A percentile compares a stretch with the other conserved stretches of the same genome.
Evolutionary conservation across 2,797 vertebrate genomes (phyloP).

Genomic region (Sciurus vulgaris): DNA sequence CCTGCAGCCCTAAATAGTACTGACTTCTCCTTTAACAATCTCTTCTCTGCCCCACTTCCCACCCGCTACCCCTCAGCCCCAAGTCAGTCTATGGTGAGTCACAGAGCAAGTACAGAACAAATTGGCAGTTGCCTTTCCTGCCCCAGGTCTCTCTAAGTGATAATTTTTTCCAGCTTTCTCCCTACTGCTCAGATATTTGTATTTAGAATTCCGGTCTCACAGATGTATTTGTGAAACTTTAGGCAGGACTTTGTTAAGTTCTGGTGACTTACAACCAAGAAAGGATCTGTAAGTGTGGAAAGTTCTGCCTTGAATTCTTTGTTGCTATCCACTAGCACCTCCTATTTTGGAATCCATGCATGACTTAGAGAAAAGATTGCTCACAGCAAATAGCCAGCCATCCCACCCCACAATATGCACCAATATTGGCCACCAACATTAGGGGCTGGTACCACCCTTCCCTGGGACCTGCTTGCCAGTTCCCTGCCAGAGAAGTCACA

Average conservation of each 20-base stretch:
- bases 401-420: neutral
- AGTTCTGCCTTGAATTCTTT: conserved; percentile 54
- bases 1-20: conserved; percentile 6
- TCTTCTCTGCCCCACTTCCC: neutral
- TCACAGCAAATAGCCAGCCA: neutral
- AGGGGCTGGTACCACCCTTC: neutral
- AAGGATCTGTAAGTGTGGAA: conserved; percentile 66
- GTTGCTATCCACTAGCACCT: conserved; percentile 60
- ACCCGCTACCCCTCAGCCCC: neutral
- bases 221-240: conserved; percentile 65
- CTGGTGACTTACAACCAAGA: conserved; percentile 69
- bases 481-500: neutral
- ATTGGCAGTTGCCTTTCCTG: conserved; percentile 41
- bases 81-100: conserved; percentile 50
- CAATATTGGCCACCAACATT: neutral
- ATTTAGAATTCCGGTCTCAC: conserved; percentile 60
- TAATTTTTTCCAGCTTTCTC: conserved; percentile 75
- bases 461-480: neutral
- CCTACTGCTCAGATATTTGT: conserved; percentile 64
- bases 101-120: conserved; percentile 38
- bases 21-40: neutral
- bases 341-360: conserved; percentile 13
- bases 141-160: conserved; percentile 34
- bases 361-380: conserved; percentile 34
- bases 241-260: conserved; percentile 64